phyloP scores from a whole-genome alignment of 2,888 invertebrate genomes.

The Zaprionus bogoriensis region DNA sequence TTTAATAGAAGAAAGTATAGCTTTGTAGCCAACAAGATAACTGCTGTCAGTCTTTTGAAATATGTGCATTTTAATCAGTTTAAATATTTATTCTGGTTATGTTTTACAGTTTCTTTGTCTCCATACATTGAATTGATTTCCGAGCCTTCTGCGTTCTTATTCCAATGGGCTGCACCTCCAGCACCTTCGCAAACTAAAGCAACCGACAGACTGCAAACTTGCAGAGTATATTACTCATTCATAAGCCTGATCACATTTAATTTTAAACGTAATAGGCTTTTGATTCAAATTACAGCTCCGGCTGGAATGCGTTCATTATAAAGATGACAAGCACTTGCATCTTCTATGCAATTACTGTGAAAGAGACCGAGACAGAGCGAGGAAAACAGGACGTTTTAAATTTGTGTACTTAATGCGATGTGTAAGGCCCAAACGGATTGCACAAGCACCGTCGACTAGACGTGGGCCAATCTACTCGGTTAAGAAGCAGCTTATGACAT shows the following conservation, averaged over 20 bases:
- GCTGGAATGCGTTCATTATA: conserved; percentile 30
- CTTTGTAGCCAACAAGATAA: no score
- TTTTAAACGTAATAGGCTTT: conserved; percentile 41
- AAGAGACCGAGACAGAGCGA: conserved; percentile 3
- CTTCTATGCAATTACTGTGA: conserved; percentile 51
- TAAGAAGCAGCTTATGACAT: conserved; percentile 61
- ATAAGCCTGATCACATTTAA: neutral
- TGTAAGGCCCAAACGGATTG: conserved; percentile 51
- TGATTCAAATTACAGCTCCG: conserved; percentile 42
- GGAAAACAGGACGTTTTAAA: conserved; percentile 41
- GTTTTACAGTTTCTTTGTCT: no score
- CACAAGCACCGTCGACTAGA: conserved; percentile 11
- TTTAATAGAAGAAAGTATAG: no score
- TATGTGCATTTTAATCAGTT: no score
- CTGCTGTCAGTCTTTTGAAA: no score
- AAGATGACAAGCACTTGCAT: conserved; percentile 37
- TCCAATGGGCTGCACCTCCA: no score
- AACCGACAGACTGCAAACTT: neutral
- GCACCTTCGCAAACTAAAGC: no score
- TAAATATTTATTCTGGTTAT: no score
- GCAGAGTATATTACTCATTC: conserved; percentile 6
- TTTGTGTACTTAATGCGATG: conserved; percentile 26
- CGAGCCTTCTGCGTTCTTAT: no score
- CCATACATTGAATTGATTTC: no score
- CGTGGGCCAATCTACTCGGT: conserved; percentile 21